Evolutionary conservation across 2,113 vertebrate species (phyloP).

Genomic region (Myxocyprinus asiaticus): DNA sequence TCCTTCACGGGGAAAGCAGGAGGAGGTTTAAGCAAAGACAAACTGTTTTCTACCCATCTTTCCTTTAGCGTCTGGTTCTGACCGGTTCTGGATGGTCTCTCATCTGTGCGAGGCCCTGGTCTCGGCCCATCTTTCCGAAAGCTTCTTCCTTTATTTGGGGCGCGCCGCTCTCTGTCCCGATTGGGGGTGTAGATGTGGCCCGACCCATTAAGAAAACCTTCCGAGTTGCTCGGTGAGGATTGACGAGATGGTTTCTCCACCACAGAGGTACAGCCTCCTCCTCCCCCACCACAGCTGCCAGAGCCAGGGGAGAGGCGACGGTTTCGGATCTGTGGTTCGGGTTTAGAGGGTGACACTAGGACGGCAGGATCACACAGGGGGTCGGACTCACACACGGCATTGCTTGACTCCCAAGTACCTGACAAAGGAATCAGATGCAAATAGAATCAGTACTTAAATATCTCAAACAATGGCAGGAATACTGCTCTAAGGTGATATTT

Average conservation of each 20-base stretch:
- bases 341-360: constrained; percentile 73
- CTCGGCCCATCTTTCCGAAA: constrained; percentile 65
- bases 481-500: too few relatives aligned
- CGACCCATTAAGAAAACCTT: constrained; percentile 50
- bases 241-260: constrained; percentile 61
- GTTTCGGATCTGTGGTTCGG: constrained; percentile 81
- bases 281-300: constrained; percentile 72
- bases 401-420: constrained; percentile 81
- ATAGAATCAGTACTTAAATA: background rate
- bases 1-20: constrained; percentile 84
- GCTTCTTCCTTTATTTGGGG: constrained; percentile 65
- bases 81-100: constrained; percentile 60
- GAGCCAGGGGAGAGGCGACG: constrained; percentile 78
- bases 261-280: constrained; percentile 66
- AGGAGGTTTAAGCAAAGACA: constrained; percentile 80
- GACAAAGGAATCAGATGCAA: constrained; percentile 11
- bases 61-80: constrained; percentile 61
- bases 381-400: constrained; percentile 75
- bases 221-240: constrained; percentile 48
- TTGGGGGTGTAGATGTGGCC: constrained; percentile 55
- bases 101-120: constrained; percentile 41
- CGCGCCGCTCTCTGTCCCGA: constrained; percentile 69
- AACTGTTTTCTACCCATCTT: constrained; percentile 75
- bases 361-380: constrained; percentile 72
- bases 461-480: background rate